Percentiles rank a stretch among this genome's conserved stretches.
phyloP scores from a whole-genome alignment of 2,113 vertebrate species.

The Nansenia antarctica region DNA sequence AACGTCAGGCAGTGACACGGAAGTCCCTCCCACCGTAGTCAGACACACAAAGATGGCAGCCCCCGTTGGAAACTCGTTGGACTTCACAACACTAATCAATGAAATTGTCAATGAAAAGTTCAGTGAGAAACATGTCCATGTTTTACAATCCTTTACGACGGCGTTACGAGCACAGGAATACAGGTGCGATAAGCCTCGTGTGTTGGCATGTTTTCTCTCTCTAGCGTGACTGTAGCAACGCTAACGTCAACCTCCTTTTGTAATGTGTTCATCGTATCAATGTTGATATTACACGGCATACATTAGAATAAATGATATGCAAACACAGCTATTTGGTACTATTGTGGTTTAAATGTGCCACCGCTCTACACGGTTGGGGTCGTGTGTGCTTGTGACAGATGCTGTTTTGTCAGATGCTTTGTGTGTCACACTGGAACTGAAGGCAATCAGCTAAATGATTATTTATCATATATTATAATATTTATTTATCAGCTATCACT shows the following conservation, averaged over 20 bases:
- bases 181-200: constrained; percentile 54
- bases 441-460: background rate
- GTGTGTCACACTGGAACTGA: too few species aligned
- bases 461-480: background rate
- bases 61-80: constrained; percentile 18
- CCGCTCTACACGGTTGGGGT: background rate
- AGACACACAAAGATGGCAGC: constrained; percentile 58
- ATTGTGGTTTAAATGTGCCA: too few species aligned
- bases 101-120: constrained; percentile 54
- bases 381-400: too few species aligned
- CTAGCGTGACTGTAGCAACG: background rate
- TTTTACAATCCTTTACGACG: constrained; percentile 60
- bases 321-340: too few species aligned
- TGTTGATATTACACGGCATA: too few species aligned
- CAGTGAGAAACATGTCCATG: constrained; percentile 50
- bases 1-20: background rate
- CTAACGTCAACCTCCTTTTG: too few species aligned
- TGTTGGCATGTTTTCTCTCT: constrained; percentile 24
- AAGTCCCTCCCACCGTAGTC: constrained; percentile 26
- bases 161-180: constrained; percentile 64
- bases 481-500: too few species aligned
- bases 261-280: background rate
- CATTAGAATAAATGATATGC: too few species aligned
- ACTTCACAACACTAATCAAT: constrained; percentile 40
- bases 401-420: too few species aligned